A percentile compares a stretch with the other conserved stretches of the same genome.
Conservation (phyloP, 2,888 invertebrate genomes). For the Chymomyza fuscimana region DNA sequence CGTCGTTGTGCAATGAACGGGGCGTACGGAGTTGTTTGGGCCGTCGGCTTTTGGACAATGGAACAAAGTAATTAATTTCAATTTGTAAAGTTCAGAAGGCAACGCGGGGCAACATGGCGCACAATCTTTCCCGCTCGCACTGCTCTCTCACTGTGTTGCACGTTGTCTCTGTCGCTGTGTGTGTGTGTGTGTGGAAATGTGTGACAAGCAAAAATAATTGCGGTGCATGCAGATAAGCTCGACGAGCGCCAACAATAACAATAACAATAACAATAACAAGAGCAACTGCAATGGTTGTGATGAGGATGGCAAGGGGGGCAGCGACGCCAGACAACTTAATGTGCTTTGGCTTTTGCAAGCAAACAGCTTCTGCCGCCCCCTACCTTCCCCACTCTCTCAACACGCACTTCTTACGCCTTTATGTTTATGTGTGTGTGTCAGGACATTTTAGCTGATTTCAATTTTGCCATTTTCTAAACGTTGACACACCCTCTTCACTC, state of each 20-base stretch:
- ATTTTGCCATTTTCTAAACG: slow-evolving; percentile 46
- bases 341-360: slow-evolving; percentile 33
- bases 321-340: slow-evolving; percentile 60
- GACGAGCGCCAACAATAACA: slow-evolving; percentile 49
- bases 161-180: slow-evolving; percentile 9
- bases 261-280: slow-evolving; percentile 18
- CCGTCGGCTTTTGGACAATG: slow-evolving; percentile 41
- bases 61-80: slow-evolving; percentile 73
- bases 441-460: slow-evolving; percentile 43
- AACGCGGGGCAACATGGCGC: neutral
- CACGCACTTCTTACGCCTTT: neutral
- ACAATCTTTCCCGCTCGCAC: neutral
- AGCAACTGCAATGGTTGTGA: slow-evolving; percentile 10
- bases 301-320: neutral
- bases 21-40: slow-evolving; percentile 5
- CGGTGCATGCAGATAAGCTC: slow-evolving; percentile 68
- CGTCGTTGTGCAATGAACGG: neutral
- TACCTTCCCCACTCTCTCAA: neutral
- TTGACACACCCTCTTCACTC: slow-evolving; percentile 5
- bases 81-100: slow-evolving; percentile 70
- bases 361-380: slow-evolving; percentile 8
- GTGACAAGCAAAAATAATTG: slow-evolving; percentile 69
- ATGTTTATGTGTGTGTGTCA: neutral
- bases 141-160: neutral
- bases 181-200: slow-evolving; percentile 43